A percentile compares a stretch with the other conserved stretches of the same genome.
phyloP scores from a whole-genome alignment of 2,797 vertebrate genomes.

The Podargus strigoides region DNA sequence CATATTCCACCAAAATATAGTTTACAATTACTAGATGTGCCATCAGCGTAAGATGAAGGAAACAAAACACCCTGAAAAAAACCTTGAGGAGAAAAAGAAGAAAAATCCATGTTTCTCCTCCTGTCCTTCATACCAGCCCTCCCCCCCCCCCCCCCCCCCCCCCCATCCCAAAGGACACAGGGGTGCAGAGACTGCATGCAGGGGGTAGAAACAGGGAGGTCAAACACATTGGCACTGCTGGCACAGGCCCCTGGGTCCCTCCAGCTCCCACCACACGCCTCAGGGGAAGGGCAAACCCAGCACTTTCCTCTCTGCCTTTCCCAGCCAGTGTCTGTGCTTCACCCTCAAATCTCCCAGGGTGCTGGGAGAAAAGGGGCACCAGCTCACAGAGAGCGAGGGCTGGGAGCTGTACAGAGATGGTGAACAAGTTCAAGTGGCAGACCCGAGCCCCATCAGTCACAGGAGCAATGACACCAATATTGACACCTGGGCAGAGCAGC shows the following conservation, averaged over 20 bases:
- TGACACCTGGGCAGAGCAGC: neutral
- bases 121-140: neutral
- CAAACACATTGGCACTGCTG: fast-evolving
- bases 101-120: neutral
- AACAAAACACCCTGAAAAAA: neutral
- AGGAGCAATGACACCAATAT: fast-evolving
- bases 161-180: neutral
- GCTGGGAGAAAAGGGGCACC: neutral
- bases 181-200: neutral
- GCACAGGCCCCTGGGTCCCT: neutral
- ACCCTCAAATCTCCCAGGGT: neutral
- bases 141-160: neutral
- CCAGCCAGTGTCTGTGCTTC: neutral
- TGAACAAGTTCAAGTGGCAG: neutral
- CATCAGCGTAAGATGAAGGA: neutral
- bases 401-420: too few species aligned
- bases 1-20: neutral
- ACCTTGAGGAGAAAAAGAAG: neutral
- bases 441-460: fast-evolving
- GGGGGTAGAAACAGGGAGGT: fast-evolving
- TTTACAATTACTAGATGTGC: neutral
- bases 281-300: too few species aligned
- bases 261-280: fast-evolving
- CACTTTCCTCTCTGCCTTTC: neutral
- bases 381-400: too few species aligned